phyloP scores from a whole-genome alignment of 2,888 invertebrate genomes.

The Patella caerulea region DNA sequence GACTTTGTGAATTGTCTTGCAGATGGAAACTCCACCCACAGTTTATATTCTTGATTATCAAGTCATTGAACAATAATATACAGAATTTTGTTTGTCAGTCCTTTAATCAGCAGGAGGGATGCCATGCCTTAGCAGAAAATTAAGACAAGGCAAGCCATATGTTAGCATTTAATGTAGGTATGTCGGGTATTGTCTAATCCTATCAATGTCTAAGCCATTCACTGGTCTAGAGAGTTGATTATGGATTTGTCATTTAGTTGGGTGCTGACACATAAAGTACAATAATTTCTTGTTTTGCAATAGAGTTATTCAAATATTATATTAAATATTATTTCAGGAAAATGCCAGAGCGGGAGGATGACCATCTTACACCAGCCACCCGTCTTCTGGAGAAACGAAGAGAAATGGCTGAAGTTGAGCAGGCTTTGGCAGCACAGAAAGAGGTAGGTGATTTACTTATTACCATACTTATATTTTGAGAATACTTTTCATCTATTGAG shows the following conservation, averaged over 20 bases:
- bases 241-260: not conserved
- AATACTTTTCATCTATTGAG: constrained; percentile 7
- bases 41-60: too few species aligned
- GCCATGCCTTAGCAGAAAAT: too few species aligned
- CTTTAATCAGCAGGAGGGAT: too few species aligned
- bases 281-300: not conserved
- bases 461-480: not conserved
- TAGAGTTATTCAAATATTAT: not conserved
- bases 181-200: too few species aligned
- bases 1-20: too few species aligned
- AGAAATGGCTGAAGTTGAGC: constrained; percentile 72
- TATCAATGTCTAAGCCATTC: too few species aligned
- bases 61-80: too few species aligned
- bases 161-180: too few species aligned
- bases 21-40: too few species aligned
- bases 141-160: too few species aligned
- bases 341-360: constrained; percentile 72
- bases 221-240: too few species aligned
- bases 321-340: constrained; percentile 56
- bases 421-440: constrained; percentile 71
- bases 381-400: constrained; percentile 70
- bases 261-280: not conserved
- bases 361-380: constrained; percentile 72
- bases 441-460: constrained; percentile 55
- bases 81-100: too few species aligned